Evolutionary conservation across 2,113 vertebrate species (phyloP).

Genomic region (Leptodactylus fuscus): DNA sequence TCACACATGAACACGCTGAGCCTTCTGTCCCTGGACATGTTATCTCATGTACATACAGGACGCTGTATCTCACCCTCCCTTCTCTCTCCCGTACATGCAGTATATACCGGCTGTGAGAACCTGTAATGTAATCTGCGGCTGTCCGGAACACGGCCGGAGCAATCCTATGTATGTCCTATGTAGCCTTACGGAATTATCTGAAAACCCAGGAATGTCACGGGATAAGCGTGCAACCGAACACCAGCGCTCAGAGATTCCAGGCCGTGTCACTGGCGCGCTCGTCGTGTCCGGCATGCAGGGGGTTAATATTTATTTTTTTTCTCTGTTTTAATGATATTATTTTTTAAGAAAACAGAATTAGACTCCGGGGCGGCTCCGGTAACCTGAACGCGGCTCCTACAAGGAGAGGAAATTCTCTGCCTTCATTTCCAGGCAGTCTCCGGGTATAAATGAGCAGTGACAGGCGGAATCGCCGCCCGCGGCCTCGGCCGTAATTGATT

Average conservation of each 20-base stretch:
- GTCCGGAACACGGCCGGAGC: background rate
- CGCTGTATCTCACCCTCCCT: background rate
- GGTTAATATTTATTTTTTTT: background rate
- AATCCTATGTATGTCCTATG: background rate
- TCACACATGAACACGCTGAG: no score
- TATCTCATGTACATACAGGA: background rate
- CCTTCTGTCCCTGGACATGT: background rate
- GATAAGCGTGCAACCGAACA: constrained; percentile 18
- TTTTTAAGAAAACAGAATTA: background rate
- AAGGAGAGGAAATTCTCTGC: background rate
- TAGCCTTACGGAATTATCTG: constrained; percentile 22
- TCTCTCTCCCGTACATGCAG: background rate
- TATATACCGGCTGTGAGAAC: background rate
- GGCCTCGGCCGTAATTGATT: background rate
- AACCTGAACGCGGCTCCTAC: background rate
- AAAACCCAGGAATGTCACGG: background rate
- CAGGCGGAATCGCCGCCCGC: background rate
- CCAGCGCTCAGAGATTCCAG: background rate
- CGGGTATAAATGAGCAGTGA: constrained; percentile 2
- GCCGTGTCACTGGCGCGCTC: background rate
- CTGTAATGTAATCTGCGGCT: background rate
- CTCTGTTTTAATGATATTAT: background rate
- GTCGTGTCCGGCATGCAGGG: background rate
- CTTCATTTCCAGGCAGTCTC: no score
- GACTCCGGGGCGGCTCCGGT: background rate